Percentiles rank a stretch among this genome's conserved stretches.
Conservation (phyloP, 23 tunicate genomes). For the Trididemnum miniatum region DNA sequence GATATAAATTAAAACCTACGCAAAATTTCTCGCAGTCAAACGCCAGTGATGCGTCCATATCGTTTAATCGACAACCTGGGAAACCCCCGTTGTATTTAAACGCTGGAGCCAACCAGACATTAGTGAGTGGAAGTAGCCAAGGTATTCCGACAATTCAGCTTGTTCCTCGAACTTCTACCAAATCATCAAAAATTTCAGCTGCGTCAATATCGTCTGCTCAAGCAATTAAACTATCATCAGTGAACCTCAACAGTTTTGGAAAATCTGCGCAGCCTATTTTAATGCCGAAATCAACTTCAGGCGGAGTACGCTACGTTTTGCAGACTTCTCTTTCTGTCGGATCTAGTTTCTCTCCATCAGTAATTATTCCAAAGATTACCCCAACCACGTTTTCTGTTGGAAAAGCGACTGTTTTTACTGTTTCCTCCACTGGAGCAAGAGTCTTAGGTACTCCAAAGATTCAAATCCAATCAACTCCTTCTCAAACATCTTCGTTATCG, state of each 20-base stretch:
- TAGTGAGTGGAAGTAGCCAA: constrained; percentile 21
- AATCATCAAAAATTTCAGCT: constrained; percentile 13
- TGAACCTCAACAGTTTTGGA: constrained; percentile 1
- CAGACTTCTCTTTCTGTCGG: constrained; percentile 36
- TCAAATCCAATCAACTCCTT: constrained; percentile 31
- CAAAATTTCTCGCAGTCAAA: constrained; percentile 7
- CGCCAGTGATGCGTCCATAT: not conserved
- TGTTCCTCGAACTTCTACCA: constrained; percentile 32
- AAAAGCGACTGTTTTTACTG: constrained; percentile 50
- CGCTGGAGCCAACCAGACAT: constrained; percentile 47
- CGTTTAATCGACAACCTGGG: constrained; percentile 59
- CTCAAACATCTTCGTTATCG: not conserved
- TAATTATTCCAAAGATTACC: constrained; percentile 58
- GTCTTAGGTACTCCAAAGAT: constrained; percentile 21
- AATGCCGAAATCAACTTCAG: constrained; percentile 34
- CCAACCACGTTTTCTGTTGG: constrained; percentile 60
- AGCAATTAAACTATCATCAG: constrained; percentile 22
- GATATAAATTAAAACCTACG: constrained; percentile 47
- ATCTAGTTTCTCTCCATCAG: constrained; percentile 15
- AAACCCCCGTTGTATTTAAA: constrained; percentile 70
- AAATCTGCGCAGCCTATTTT: constrained; percentile 42
- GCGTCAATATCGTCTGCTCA: not conserved
- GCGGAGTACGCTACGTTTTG: constrained; percentile 41
- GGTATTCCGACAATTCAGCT: constrained; percentile 79
- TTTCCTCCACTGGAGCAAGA: constrained; percentile 40